Base-by-base conservation (phyloP, 1,140 invertebrate genomes). In the Holotrichia oblita region DNA sequence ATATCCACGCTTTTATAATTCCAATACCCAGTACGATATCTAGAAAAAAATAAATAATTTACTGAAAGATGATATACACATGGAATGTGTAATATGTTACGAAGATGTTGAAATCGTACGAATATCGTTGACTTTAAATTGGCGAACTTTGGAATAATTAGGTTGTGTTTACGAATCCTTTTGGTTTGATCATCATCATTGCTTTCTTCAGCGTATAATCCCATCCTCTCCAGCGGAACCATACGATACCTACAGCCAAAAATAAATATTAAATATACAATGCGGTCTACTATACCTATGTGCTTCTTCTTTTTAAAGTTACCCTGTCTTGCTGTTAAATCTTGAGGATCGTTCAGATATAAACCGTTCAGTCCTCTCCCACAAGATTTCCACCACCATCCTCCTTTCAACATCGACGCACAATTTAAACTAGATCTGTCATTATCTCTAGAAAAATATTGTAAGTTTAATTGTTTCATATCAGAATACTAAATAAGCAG, bases 341-440 rank as follows among this genome's bases (percentile, higher is more conserved):
- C 95, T 86, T 96, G 94, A 3, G 94, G 95, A 87, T 96, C 94
- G 82, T 96, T 95, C 40, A 96, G 88, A 84, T 97, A 97, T 40
- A 96, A 89, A 17, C 95, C 95, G 85, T 97, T 97, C 17, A 97
- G 89, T 20, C 95, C 95, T 84, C 95, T 89, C 27, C 95, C 95
- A 84, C 95, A 97, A 0, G 94, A 96, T 84, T 96, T 96, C 95
- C 95, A 97, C 96, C 96, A 97, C 96, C 96, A 97, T 4, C 95
- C 96, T 64, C 96, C 96, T 88, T 97, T 96, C 59, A 97, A 89
- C 94, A 96, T 97, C 0, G 94, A 96, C 12, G 95, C 96, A 83
- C 95, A 97, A 87, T 97, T 97, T 64, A 97, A 87, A 59, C 94
- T 96, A 34, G 95, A 96, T 83, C 95, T 89, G 86, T 97, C 95